Conservation (phyloP, 2,113 vertebrate genomes). For the Otocyon megalotis region DNA sequence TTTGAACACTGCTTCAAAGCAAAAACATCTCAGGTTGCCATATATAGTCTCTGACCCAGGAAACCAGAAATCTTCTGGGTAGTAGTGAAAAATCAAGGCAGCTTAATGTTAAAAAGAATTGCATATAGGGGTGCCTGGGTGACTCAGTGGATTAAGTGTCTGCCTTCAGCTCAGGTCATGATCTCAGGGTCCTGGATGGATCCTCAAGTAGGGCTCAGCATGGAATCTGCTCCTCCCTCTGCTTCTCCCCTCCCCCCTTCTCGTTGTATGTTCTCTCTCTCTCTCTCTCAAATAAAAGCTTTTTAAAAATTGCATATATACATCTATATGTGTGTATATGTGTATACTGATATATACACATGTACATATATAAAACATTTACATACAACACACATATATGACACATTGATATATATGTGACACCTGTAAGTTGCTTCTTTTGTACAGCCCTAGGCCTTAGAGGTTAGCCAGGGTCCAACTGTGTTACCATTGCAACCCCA, state of each 20-base stretch:
- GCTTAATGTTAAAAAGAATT: neutral
- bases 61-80: neutral
- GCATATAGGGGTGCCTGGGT: neutral
- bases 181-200: neutral
- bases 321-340: too few relatives aligned
- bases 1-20: neutral
- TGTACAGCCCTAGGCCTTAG: neutral
- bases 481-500: neutral
- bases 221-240: neutral
- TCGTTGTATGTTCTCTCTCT: neutral
- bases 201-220: neutral
- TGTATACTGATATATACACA: neutral
- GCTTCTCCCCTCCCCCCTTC: too few relatives aligned
- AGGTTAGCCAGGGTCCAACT: neutral
- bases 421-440: neutral
- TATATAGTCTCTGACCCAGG: neutral
- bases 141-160: neutral
- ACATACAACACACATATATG: neutral
- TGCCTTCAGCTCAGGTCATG: neutral
- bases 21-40: neutral
- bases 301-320: neutral
- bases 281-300: neutral
- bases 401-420: neutral
- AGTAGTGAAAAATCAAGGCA: neutral
- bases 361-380: neutral